Evolutionary conservation across 2,113 vertebrate species (phyloP).

Genomic region (Rallus limicola): DNA sequence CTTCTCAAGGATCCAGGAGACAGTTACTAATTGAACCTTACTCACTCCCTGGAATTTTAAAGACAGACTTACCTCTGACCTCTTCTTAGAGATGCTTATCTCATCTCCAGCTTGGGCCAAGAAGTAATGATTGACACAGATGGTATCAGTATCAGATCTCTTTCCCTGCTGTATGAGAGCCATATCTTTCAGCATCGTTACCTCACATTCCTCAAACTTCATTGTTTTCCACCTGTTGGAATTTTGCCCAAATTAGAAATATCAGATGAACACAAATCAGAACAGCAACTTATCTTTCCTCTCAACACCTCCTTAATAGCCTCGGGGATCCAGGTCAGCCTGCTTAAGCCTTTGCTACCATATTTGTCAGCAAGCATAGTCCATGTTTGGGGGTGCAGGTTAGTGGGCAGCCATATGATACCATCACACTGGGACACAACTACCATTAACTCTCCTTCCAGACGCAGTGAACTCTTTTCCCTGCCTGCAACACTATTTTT

Average conservation of each 20-base stretch:
- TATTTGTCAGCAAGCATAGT: background rate
- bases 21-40: background rate
- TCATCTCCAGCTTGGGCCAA: background rate
- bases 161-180: background rate
- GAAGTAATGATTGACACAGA: background rate
- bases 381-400: background rate
- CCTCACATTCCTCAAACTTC: background rate
- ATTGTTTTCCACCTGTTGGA: background rate
- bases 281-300: background rate
- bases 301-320: background rate
- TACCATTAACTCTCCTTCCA: background rate
- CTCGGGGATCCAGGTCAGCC: background rate
- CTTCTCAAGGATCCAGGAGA: background rate
- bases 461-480: background rate
- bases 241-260: background rate
- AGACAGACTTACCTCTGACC: background rate
- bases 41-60: background rate
- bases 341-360: background rate
- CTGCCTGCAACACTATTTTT: background rate
- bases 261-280: background rate
- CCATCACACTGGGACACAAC: no score
- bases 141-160: background rate
- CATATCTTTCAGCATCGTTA: rapidly evolving
- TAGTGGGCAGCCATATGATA: background rate
- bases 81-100: background rate